A percentile compares a stretch with the other conserved stretches of the same genome.
phyloP scores from a whole-genome alignment of 2,888 invertebrate genomes.

The Globia sparganii region DNA sequence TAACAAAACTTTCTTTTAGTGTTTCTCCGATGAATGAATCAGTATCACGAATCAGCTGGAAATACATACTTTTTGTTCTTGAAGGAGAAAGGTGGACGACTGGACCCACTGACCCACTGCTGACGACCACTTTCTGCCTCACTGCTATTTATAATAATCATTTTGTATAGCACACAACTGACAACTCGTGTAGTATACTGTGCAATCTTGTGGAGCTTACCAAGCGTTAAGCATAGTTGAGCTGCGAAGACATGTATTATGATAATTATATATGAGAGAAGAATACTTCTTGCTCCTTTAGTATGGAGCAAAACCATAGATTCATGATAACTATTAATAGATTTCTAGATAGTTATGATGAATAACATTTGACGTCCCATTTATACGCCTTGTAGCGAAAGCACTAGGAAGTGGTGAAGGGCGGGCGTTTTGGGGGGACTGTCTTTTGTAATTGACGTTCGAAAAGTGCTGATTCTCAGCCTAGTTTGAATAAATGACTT shows the following conservation, averaged over 20 bases:
- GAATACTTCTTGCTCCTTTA: conserved; percentile 5
- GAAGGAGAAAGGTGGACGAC: conserved; percentile 84
- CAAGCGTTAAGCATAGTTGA: conserved; percentile 10
- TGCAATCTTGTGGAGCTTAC: conserved; percentile 21
- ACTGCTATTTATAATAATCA: conserved; percentile 73
- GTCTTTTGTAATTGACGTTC: too few species aligned
- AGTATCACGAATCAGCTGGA: conserved; percentile 78
- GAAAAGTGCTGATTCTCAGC: too few species aligned
- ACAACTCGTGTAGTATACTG: conserved; percentile 27
- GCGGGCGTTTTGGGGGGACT: too few species aligned
- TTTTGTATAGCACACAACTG: conserved; percentile 43
- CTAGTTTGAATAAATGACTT: too few species aligned
- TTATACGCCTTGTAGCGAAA: neutral
- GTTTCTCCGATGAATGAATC: conserved; percentile 67
- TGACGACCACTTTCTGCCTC: conserved; percentile 82
- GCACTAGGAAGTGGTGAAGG: too few species aligned
- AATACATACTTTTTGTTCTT: conserved; percentile 57
- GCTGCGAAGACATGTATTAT: conserved; percentile 39
- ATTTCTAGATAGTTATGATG: conserved; percentile 1
- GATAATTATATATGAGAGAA: conserved; percentile 5
- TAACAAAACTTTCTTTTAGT: conserved; percentile 71
- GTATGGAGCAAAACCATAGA: conserved; percentile 17
- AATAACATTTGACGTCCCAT: conserved; percentile 2
- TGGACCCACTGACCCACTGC: conserved; percentile 84
- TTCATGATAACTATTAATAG: conserved; percentile 11